Percentiles rank a stretch among this genome's conserved stretches.
phyloP scores from a whole-genome alignment of 2,113 vertebrate genomes.

The Pithys albifrons region DNA sequence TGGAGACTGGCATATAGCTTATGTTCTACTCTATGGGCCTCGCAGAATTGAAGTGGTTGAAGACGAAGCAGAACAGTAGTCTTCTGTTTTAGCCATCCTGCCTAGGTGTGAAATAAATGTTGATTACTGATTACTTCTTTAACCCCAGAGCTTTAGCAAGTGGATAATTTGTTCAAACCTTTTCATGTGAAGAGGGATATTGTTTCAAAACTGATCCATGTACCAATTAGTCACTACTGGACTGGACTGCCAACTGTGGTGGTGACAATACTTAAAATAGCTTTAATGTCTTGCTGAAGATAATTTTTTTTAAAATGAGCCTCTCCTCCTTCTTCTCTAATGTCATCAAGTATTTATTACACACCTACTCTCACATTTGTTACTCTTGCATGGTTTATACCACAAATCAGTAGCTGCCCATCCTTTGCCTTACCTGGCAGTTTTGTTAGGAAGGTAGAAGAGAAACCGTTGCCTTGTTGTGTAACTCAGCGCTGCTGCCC shows the following conservation, averaged over 20 bases:
- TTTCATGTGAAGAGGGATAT: slow-evolving; percentile 46
- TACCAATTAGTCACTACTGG: slow-evolving; percentile 19
- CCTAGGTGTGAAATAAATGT: slow-evolving; percentile 96
- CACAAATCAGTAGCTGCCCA: slow-evolving; percentile 69
- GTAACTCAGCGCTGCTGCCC: slow-evolving; percentile 81
- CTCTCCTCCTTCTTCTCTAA: background rate
- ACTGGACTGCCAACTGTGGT: slow-evolving; percentile 22
- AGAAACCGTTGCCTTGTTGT: slow-evolving; percentile 71
- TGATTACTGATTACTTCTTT: slow-evolving; percentile 75
- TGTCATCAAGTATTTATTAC: slow-evolving; percentile 76
- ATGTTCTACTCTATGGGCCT: slow-evolving; percentile 95
- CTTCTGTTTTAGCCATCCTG: slow-evolving; percentile 84
- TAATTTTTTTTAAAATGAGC: slow-evolving; percentile 34
- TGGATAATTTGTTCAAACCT: slow-evolving; percentile 60
- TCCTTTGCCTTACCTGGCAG: slow-evolving; percentile 74
- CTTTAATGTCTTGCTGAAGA: slow-evolving; percentile 55
- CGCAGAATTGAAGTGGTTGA: slow-evolving; percentile 88
- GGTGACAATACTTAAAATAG: slow-evolving; percentile 40
- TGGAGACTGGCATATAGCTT: slow-evolving; percentile 99
- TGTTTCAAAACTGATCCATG: slow-evolving; percentile 39
- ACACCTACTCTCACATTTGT: slow-evolving; percentile 74
- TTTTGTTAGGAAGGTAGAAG: slow-evolving; percentile 66
- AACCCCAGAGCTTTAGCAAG: slow-evolving; percentile 73
- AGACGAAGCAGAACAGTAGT: slow-evolving; percentile 82
- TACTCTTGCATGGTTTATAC: slow-evolving; percentile 82